Evolutionary conservation across 2,113 vertebrate species (phyloP).

Genomic region (Oenanthe oenanthe): DNA sequence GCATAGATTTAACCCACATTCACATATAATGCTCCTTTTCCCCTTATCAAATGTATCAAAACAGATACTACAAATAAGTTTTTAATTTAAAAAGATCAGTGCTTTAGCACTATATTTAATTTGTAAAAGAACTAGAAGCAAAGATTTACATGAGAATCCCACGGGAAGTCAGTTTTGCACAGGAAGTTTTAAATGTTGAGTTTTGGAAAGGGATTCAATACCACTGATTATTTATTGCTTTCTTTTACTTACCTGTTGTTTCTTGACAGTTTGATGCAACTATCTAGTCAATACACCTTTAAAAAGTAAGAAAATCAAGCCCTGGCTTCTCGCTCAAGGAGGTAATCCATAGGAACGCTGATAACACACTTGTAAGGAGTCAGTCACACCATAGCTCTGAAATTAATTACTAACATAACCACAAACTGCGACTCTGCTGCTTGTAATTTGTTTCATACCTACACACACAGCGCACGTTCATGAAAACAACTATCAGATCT

Average conservation of each 20-base stretch:
- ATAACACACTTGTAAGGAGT: neutral
- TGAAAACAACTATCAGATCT: rapidly evolving
- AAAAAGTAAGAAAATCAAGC: neutral
- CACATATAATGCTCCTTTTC: neutral
- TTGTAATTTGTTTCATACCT: rapidly evolving
- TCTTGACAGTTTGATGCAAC: neutral
- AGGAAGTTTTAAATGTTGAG: neutral
- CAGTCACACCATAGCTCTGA: neutral
- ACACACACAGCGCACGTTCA: rapidly evolving
- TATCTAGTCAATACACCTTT: neutral
- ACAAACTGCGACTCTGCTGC: rapidly evolving
- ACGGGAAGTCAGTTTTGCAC: neutral
- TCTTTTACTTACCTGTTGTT: neutral
- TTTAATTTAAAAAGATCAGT: neutral
- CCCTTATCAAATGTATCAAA: neutral
- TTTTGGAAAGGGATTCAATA: neutral
- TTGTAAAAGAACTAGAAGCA: neutral
- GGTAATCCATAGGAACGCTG: rapidly evolving
- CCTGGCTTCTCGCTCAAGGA: neutral
- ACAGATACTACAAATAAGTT: neutral
- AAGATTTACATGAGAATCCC: neutral
- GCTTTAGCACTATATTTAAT: neutral
- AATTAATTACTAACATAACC: neutral
- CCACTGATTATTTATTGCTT: rapidly evolving
- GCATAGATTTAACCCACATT: neutral